These are phyloP conservation scores for Calliopum simillimum DNA, from an alignment of 2,888 invertebrate species.

Conservation along the genomic window DNA sequence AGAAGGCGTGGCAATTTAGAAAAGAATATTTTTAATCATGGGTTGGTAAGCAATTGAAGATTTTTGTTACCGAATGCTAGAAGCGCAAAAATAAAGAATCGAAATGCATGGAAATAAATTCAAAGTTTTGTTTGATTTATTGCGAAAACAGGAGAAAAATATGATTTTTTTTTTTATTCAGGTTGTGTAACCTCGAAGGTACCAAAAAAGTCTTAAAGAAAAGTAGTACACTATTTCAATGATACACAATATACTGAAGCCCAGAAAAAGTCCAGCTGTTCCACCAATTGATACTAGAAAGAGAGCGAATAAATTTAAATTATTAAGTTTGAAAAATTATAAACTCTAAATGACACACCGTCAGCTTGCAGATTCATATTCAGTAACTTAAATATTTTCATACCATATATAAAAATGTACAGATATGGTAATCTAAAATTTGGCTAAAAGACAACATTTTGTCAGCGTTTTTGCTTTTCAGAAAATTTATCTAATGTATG, in stretches of 20 bases:
- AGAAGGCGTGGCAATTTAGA: background rate
- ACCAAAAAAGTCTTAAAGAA: conserved; percentile 75
- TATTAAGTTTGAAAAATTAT: background rate
- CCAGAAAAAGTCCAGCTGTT: conserved; percentile 81
- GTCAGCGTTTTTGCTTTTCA: too few species aligned
- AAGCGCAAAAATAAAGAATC: background rate
- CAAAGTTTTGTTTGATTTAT: too few species aligned
- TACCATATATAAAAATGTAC: too few species aligned
- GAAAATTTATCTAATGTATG: too few species aligned
- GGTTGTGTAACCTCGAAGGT: conserved; percentile 61
- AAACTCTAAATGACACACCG: too few species aligned
- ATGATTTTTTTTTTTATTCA: conserved; percentile 4
- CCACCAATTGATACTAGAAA: conserved; percentile 80
- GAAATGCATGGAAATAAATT: background rate
- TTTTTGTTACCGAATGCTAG: background rate
- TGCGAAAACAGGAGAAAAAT: background rate
- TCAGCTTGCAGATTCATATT: too few species aligned
- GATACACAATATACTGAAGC: conserved; percentile 81
- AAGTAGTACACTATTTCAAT: conserved; percentile 81
- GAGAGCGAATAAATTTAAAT: conserved; percentile 33
- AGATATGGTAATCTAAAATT: too few species aligned
- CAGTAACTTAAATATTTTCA: too few species aligned
- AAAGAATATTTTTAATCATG: background rate
- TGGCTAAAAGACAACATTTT: too few species aligned
- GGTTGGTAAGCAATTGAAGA: too few species aligned